Evolutionary conservation across 2,797 vertebrate genomes (phyloP), one percentile per base, ranked within the genome.

Genomic region (Falco cherrug): DNA sequence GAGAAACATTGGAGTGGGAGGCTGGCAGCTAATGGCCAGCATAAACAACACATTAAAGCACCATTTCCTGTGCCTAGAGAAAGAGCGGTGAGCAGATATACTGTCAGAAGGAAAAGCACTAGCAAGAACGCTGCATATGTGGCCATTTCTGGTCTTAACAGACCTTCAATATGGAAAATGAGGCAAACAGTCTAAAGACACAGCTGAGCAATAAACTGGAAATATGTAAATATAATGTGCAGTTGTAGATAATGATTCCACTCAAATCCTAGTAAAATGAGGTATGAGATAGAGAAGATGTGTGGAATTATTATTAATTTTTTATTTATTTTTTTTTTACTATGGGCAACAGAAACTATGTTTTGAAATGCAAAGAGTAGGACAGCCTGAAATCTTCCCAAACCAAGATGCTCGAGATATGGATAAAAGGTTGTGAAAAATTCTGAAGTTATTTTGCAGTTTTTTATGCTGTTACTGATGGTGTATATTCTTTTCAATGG

Each of bases 21-120:
- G 2, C 8, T 45, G n/a, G 6, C 16, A 60, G 13, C 3, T 60
- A 43, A 11, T 16, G 2, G 3, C 12, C n/a, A 35, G 7, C 5
- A 65, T 16, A 45, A 90, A 39, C 11, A 63, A 26, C 8, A 60
- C 11, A 15, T 4, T 41, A 41, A 81, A 28, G 43, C 33, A 45
- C 5, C 7, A 12, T 57, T 59, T 7, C 4, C 3, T 76, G 15
- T 20, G 26, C 47, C 7, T 20, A 43, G 26, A 56, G 11, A 67
- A 8, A 33, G 9, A 57, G n/a, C 24, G 20, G 4, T 70, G 24
- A 47, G 11, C 4, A 31, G 8, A 63, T 39, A 47, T 1, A 60
- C 1, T 16, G 3, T 16, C 41, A 51, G 12, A 73, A 84, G 73
- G 12, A 22, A 61, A 81, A 79, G 4, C 6, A 43, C 12, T 16